A percentile compares a stretch with the other conserved stretches of the same genome.
These are phyloP conservation scores for Pristionchus exspectatus DNA, from an alignment of 2,888 invertebrate genomes.

Conservation along the genomic window DNA sequence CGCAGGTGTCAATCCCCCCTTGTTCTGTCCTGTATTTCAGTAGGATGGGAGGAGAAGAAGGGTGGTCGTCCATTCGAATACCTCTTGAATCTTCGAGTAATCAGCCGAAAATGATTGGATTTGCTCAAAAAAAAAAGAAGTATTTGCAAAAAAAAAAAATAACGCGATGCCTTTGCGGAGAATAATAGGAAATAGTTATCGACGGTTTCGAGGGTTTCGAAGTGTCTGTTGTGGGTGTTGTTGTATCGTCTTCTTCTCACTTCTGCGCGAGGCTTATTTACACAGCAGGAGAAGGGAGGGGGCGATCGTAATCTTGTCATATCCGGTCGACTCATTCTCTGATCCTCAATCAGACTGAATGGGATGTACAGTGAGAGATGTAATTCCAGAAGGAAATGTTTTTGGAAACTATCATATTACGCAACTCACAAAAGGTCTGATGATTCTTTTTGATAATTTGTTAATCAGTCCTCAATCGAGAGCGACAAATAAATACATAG, in stretches of 20 bases:
- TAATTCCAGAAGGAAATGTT: not conserved
- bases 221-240: not conserved
- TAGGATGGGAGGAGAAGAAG: not conserved
- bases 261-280: constrained; percentile 20
- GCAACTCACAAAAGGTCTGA: not conserved
- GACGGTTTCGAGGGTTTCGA: not conserved
- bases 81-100: not conserved
- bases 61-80: constrained; percentile 14
- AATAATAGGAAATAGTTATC: no score
- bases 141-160: not conserved
- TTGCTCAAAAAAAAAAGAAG: not conserved
- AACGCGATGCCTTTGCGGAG: no score
- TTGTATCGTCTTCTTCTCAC: not conserved
- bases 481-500: no score
- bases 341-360: not conserved
- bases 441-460: no score
- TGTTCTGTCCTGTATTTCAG: constrained; percentile 9
- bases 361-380: not conserved
- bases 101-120: not conserved
- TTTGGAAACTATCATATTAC: not conserved
- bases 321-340: not conserved
- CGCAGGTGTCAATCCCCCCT: not conserved
- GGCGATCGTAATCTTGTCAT: constrained; percentile 42
- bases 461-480: no score
- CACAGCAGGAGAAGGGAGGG: not conserved